Evolutionary conservation across 2,113 vertebrate species (phyloP).

Genomic region (Symphodus melops): DNA sequence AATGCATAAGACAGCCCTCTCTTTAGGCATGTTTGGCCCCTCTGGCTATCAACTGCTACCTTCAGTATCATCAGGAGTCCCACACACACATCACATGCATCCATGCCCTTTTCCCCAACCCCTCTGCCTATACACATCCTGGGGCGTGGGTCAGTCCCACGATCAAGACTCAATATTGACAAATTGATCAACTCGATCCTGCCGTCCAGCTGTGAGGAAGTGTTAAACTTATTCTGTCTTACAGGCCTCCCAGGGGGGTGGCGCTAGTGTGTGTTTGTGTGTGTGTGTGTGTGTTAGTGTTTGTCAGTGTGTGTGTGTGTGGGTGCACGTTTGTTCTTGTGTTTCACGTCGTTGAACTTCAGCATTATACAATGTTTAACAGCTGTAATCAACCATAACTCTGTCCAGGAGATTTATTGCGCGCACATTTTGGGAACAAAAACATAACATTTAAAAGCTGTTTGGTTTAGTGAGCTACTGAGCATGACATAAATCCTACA

Average conservation of each 20-base stretch:
- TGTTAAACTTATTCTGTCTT: conserved; percentile 63
- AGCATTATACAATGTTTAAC: conserved; percentile 12
- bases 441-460: not conserved
- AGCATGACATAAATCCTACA: conserved; percentile 33
- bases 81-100: conserved; percentile 10
- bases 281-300: conserved; percentile 15
- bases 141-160: conserved; percentile 42
- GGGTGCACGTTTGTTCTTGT: conserved; percentile 6
- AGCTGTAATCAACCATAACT: conserved; percentile 45
- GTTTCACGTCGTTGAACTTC: conserved; percentile 9
- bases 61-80: conserved; percentile 24
- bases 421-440: conserved; percentile 42
- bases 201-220: conserved; percentile 68
- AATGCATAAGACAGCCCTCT: conserved; percentile 23
- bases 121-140: conserved; percentile 30
- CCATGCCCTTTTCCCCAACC: not conserved
- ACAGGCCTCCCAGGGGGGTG: conserved; percentile 41
- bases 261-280: conserved; percentile 4
- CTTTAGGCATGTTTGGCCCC: conserved; percentile 34
- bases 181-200: conserved; percentile 69
- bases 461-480: not conserved
- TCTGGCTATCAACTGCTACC: conserved; percentile 39
- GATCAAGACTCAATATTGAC: conserved; percentile 70
- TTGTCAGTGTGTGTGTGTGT: conserved; percentile 12
- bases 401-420: conserved; percentile 49